These are phyloP conservation scores for Frieseomelitta varia DNA, from an alignment of 1,140 invertebrate species.

Conservation along the genomic window DNA sequence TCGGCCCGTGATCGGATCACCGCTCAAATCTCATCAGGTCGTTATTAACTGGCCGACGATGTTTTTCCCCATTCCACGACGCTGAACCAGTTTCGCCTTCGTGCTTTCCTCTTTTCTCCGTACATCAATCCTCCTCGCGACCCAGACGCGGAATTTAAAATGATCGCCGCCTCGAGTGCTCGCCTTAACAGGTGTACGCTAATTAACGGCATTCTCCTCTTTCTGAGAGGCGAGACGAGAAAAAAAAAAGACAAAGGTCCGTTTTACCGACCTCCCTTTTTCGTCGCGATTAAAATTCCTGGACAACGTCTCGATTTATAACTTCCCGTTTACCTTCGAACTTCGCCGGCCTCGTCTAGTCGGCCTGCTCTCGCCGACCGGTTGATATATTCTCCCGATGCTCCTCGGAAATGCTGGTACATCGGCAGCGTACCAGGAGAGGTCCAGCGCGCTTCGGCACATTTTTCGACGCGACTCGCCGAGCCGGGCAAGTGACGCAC, in stretches of 20 bases:
- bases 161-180: too few relatives aligned
- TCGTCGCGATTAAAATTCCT: slow-evolving; percentile 21
- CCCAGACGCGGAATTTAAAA: slow-evolving; percentile 20
- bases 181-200: slow-evolving; percentile 28
- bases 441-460: neutral
- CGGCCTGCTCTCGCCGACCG: too few relatives aligned
- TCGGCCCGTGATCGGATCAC: neutral
- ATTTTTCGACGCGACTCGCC: slow-evolving; percentile 20
- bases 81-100: slow-evolving; percentile 11
- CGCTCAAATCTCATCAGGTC: neutral
- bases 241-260: too few relatives aligned
- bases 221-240: neutral
- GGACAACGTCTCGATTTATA: slow-evolving; percentile 9
- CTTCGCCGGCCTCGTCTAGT: neutral
- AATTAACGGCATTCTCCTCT: slow-evolving; percentile 18
- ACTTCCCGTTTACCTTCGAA: slow-evolving; percentile 16
- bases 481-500: slow-evolving; percentile 46
- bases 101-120: neutral
- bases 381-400: neutral
- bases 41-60: neutral
- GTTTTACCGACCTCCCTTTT: neutral
- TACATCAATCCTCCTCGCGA: neutral
- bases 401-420: neutral
- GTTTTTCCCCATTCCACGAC: neutral
- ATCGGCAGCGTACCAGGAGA: neutral